Conservation (phyloP, 2,797 vertebrate species). For the Chaenodraco wilsoni region DNA sequence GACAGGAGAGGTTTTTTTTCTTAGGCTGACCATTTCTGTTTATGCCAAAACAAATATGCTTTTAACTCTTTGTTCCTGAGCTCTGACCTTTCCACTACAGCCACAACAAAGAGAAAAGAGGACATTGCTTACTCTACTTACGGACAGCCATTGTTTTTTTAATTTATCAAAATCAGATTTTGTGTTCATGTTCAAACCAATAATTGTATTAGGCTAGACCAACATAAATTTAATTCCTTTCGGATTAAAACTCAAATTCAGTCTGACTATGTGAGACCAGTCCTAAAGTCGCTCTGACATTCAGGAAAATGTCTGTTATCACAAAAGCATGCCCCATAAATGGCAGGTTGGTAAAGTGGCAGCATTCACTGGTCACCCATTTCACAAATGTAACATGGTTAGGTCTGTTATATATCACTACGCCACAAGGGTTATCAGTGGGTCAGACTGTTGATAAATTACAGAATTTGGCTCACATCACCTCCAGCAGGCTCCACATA, state of each 20-base stretch:
- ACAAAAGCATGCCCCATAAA: not conserved
- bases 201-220: not conserved
- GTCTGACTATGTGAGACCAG: too few species aligned
- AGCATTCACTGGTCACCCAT: too few species aligned
- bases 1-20: not conserved
- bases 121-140: not conserved
- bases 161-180: not conserved
- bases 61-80: not conserved
- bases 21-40: not conserved
- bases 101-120: not conserved
- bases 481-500: not conserved
- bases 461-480: not conserved
- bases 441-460: not conserved
- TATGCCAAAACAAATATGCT: not conserved
- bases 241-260: not conserved
- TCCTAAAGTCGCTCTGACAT: not conserved
- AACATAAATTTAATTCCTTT: not conserved
- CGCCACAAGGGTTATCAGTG: not conserved
- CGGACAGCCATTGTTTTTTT: not conserved
- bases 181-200: constrained; percentile 2
- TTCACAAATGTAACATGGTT: too few species aligned
- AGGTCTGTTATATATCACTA: too few species aligned
- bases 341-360: not conserved
- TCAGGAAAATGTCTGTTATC: not conserved
- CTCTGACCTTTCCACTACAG: not conserved